These are phyloP conservation scores for Eumerus sabulonum DNA, from an alignment of 2,888 invertebrate species.

Conservation along the genomic window DNA sequence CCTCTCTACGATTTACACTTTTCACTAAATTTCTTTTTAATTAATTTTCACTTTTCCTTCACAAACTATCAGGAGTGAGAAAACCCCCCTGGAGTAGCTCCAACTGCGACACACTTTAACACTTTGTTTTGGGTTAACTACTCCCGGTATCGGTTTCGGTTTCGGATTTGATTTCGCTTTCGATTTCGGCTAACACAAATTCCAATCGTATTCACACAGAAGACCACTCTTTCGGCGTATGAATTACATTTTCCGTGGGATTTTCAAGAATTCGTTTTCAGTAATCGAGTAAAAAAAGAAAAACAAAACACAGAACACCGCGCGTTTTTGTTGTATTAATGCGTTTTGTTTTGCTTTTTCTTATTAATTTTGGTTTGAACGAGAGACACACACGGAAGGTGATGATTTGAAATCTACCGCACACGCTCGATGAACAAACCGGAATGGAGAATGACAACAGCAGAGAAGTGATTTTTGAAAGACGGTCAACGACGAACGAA, in stretches of 20 bases:
- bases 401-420: constrained; percentile 28
- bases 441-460: constrained; percentile 53
- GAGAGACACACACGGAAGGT: constrained; percentile 35
- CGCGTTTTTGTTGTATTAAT: constrained; percentile 36
- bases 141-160: constrained; percentile 14
- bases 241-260: constrained; percentile 53
- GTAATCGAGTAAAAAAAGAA: too few species aligned
- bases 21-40: not conserved
- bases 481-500: constrained; percentile 28
- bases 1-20: not conserved
- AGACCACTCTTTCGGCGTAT: constrained; percentile 6
- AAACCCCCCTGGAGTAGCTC: constrained; percentile 26
- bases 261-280: constrained; percentile 23
- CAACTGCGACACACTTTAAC: constrained; percentile 20
- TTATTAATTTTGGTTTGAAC: constrained; percentile 31
- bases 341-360: constrained; percentile 18
- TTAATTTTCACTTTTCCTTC: too few species aligned
- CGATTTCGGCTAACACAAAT: constrained; percentile 17
- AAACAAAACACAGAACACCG: constrained; percentile 30
- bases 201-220: constrained; percentile 27
- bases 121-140: constrained; percentile 54
- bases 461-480: constrained; percentile 21
- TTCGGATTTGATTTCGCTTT: too few species aligned
- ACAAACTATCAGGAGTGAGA: not conserved
- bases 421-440: constrained; percentile 54